Evolutionary conservation across 1,140 invertebrate genomes (phyloP).

Genomic region (Brachystomella parvula): DNA sequence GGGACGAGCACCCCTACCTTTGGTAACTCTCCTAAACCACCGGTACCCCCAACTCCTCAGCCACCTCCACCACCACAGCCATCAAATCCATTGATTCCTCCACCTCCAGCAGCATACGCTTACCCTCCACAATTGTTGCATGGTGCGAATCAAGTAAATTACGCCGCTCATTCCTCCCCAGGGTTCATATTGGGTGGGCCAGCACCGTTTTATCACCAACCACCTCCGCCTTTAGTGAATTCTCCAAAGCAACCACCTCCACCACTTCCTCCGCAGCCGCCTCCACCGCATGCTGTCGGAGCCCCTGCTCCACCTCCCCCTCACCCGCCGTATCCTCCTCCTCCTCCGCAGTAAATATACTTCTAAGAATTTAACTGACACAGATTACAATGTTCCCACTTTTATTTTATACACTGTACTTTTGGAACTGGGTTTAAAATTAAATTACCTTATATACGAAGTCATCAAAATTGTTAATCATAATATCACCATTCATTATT

Average conservation of each 20-base stretch:
- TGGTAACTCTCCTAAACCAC: neutral
- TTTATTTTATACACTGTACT: no score
- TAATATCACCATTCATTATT: neutral
- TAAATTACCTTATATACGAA: neutral
- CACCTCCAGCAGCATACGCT: neutral
- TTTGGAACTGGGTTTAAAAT: no score
- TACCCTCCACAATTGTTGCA: neutral
- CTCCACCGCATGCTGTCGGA: neutral
- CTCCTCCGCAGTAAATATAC: neutral
- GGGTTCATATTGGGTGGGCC: neutral
- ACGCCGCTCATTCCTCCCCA: neutral
- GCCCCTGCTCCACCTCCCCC: neutral
- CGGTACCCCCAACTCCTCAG: neutral
- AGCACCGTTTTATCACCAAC: conserved; percentile 1
- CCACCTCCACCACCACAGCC: neutral
- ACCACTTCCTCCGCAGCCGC: neutral
- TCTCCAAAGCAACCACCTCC: neutral
- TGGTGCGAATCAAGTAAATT: neutral
- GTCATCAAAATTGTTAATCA: neutral
- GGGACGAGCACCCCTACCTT: conserved; percentile 21
- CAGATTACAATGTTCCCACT: no score
- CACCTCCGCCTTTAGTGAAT: neutral
- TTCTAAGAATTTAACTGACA: no score
- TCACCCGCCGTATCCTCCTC: neutral
- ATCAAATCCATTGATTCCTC: neutral